Base-by-base conservation (phyloP, 2,113 vertebrate genomes). In the Cryptotis parvus region DNA sequence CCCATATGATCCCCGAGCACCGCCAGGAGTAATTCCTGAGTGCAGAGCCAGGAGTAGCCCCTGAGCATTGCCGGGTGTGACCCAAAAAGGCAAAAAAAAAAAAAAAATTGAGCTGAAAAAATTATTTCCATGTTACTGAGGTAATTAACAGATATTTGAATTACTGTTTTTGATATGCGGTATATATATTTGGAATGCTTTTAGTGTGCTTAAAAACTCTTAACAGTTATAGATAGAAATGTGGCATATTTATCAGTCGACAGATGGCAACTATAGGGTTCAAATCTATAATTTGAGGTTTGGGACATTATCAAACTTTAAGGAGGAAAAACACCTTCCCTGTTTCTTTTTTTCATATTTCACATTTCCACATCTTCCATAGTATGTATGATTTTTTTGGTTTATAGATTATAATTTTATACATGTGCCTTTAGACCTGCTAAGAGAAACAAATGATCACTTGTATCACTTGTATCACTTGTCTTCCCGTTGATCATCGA, bases 101-200 rank as follows among this genome's bases (percentile, higher is more conserved):
- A n/a, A n/a, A n/a, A n/a, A 52, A 33, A 75, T 79, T 91, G 37
- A 35, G 2, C 4, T 79, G 61, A 75, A 92, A 86, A 87, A 80
- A 41, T 70, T 22, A 65, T 37, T 77, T 79, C n/a, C 14, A 29
- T 52, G 24, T 79, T 84, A 83, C 76, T 84, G 49, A 87, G 55
- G 5, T 84, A 7, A 80, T 93, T 90, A 84, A 82, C 58, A 66
- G 45, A 31, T 81, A 76, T 76, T 92, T 91, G 83, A 94, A 11
- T 90, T 82, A 65, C 76, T 89, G 15, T 8, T 81, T 85, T 86
- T 70, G 27, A 39, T 87, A 52, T 84, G 26, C 10, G 83, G 6
- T 78, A n/a, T 27, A 72, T 55, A 33, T 3, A 87, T 87, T 68
- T 81, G 11, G 18, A 69, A 58, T 93, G n/a, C 41, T 61, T 87